Conservation (phyloP, 2,888 invertebrate genomes). For the Sarcophaga caerulescens region DNA sequence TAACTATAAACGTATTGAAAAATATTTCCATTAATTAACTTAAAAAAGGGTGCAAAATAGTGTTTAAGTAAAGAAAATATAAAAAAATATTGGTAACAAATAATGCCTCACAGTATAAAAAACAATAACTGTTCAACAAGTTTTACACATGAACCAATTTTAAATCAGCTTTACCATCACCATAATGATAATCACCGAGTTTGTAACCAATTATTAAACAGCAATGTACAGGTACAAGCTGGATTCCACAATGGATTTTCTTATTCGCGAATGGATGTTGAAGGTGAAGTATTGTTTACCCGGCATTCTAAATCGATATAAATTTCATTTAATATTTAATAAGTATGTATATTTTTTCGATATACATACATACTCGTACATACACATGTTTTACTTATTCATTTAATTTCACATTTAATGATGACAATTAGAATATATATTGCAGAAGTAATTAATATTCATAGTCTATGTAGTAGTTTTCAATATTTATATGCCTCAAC, state of each 20-base stretch:
- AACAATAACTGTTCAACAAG: slow-evolving; percentile 18
- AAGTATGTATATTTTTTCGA: too few relatives aligned
- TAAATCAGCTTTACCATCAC: neutral
- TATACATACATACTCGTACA: neutral
- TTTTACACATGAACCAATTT: neutral
- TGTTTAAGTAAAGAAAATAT: neutral
- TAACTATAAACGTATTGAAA: slow-evolving; percentile 4
- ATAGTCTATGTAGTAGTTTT: neutral
- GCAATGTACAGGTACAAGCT: neutral
- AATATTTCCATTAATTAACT: neutral
- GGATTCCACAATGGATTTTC: slow-evolving; percentile 19
- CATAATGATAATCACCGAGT: neutral
- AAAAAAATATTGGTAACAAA: neutral
- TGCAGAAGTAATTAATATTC: neutral
- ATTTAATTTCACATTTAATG: neutral
- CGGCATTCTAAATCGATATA: neutral
- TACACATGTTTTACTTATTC: neutral
- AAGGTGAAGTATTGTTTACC: slow-evolving; percentile 27
- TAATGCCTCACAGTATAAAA: slow-evolving; percentile 36
- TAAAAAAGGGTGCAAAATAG: neutral
- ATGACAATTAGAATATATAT: neutral
- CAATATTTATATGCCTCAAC: neutral
- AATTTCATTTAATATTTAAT: neutral
- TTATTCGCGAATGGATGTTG: slow-evolving; percentile 6
- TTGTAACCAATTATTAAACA: slow-evolving; percentile 8